Evolutionary conservation across 2,113 vertebrate species (phyloP).

Genomic region (Nibea albiflora): DNA sequence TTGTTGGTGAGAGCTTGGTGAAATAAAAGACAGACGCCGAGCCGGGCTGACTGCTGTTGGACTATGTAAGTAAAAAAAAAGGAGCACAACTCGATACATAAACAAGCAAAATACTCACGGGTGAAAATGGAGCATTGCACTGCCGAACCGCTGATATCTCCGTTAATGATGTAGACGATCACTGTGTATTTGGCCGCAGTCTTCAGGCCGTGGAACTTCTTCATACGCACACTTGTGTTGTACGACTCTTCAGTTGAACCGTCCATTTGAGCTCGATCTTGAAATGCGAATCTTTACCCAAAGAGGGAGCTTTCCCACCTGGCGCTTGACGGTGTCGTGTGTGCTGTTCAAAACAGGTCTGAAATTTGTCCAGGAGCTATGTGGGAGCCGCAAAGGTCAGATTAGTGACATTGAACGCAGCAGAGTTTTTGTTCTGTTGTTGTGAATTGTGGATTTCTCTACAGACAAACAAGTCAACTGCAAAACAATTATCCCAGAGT

Average conservation of each 20-base stretch:
- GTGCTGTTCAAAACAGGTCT: accelerated
- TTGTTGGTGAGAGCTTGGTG: no score
- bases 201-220: accelerated
- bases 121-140: accelerated
- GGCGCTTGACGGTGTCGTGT: not conserved
- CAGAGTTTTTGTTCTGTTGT: not conserved
- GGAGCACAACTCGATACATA: not conserved
- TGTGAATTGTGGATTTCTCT: not conserved
- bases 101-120: slow-evolving; percentile 54
- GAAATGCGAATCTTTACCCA: not conserved
- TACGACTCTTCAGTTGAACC: accelerated
- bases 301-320: accelerated
- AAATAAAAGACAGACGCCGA: no score
- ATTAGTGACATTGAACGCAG: not conserved
- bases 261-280: accelerated
- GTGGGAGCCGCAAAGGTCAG: not conserved
- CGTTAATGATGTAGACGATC: not conserved
- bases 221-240: accelerated
- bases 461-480: not conserved
- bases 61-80: no score
- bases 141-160: accelerated
- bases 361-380: slow-evolving; percentile 55
- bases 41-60: no score
- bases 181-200: slow-evolving; percentile 41
- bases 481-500: not conserved